Base-by-base conservation (phyloP, 2,888 invertebrate species). In the Mimas tiliae region DNA sequence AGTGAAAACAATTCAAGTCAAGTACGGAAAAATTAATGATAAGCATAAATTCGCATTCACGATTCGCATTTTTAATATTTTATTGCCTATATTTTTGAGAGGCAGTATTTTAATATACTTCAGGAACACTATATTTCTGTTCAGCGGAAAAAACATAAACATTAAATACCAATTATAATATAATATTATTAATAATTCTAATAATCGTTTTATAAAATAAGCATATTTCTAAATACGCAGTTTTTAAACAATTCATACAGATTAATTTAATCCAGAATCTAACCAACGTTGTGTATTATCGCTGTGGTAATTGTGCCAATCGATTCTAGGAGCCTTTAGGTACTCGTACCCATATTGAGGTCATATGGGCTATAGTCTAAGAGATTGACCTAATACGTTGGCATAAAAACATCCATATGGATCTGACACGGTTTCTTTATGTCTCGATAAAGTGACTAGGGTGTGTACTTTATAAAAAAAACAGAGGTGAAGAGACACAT, bases 381-480 rank as follows among this genome's bases (percentile, higher is more conserved):
- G 34, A 16, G 6, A 34, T 34, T 53, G 53, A 2, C 11, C 21
- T 21, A 9, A 51, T 51, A 21, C 11, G 51, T 21, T 21, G 1
- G 7, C 4, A 51, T 19, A 21, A 51, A n/a, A 51, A 48, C 6
- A 7, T 8, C 6, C 7, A n/a, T 48, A n/a, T 7, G 6, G 27
- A 27, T 48, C 48, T 48, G 16, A 48, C 48, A 48, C 48, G 16
- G 48, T 48, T 48, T 48, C n/a, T 48, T n/a, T 16, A 48, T n/a
- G 48, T 7, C 48, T 48, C 8, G 7, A 48, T n/a, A 16, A 48
- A 48, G 48, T 27, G 4, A 4, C 2, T 27, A 27, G 27, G 27
- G 27, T 27, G 27, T 27, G 27, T 27, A 27, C 27, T 27, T 27
- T 4, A 27, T 27, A 3, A 4, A 1, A 27, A 27, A 27, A 27